A percentile compares a stretch with the other conserved stretches of the same genome.
These are phyloP conservation scores for Diplodus sargus DNA, from an alignment of 2,797 vertebrate species.

Conservation along the genomic window DNA sequence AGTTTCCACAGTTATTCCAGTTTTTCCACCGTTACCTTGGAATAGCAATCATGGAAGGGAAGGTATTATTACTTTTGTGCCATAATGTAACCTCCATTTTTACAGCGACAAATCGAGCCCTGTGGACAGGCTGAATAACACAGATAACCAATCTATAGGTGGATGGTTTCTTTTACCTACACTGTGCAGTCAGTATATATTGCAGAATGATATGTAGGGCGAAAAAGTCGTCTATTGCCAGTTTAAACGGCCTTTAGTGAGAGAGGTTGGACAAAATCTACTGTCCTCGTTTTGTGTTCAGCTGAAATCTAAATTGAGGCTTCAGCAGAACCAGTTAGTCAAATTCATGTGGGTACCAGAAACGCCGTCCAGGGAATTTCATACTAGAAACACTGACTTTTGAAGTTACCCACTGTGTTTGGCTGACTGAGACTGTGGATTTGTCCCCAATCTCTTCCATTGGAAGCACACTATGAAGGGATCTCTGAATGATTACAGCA, in stretches of 20 bases:
- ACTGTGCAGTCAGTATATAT: too few relatives aligned
- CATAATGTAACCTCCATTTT: too few relatives aligned
- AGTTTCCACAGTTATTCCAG: too few relatives aligned
- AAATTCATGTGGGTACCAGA: neutral
- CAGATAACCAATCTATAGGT: too few relatives aligned
- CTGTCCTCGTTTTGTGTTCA: neutral
- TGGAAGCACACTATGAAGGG: neutral
- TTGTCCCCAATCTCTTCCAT: neutral
- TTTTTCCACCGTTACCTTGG: too few relatives aligned
- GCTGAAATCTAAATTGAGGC: neutral
- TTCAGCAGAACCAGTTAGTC: neutral
- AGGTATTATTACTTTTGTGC: too few relatives aligned
- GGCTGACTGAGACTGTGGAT: neutral
- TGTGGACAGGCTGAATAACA: too few relatives aligned
- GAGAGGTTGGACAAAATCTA: neutral
- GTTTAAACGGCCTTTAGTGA: neutral
- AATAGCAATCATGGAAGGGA: too few relatives aligned
- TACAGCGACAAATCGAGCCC: too few relatives aligned
- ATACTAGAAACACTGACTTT: neutral
- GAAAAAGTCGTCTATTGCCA: too few relatives aligned
- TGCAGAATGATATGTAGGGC: too few relatives aligned
- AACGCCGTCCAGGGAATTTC: neutral
- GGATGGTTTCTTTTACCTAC: too few relatives aligned
- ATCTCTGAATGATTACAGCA: neutral
- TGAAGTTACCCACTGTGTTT: neutral